Evolutionary conservation across 2,113 vertebrate species (phyloP).

Genomic region (Melanerpes formicivorus): DNA sequence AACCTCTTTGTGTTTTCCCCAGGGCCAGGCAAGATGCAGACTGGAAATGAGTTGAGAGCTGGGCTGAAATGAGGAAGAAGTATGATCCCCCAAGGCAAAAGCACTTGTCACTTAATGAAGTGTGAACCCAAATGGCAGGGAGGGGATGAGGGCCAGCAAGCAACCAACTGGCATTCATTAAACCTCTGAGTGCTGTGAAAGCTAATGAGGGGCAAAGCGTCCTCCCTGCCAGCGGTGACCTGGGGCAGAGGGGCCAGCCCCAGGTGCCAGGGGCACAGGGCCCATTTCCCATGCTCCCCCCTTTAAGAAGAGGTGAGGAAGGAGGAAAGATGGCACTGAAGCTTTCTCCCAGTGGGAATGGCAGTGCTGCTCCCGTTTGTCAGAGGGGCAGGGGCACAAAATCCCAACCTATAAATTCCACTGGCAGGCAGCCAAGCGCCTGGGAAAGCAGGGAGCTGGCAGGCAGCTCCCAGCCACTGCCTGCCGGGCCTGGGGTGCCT

Average conservation of each 20-base stretch:
- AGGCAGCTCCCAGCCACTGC: background rate
- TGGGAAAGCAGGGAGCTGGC: background rate
- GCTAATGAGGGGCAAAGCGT: background rate
- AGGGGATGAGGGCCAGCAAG: background rate
- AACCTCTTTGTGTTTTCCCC: background rate
- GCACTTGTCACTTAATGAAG: conserved; percentile 33
- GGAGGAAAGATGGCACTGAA: background rate
- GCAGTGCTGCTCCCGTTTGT: background rate
- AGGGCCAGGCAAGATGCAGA: background rate
- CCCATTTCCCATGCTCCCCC: background rate
- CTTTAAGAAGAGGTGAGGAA: background rate
- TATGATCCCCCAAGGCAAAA: background rate
- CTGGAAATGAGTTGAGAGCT: background rate
- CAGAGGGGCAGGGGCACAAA: background rate
- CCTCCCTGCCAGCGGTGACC: background rate
- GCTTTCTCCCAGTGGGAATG: background rate
- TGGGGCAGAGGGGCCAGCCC: background rate
- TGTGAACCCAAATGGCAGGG: conserved; percentile 11
- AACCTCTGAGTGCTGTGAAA: background rate
- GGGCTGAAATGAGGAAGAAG: conserved; percentile 17
- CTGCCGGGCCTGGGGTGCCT: background rate
- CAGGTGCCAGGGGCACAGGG: background rate
- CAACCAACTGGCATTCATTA: background rate
- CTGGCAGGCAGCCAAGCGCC: rapidly evolving
- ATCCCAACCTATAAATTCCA: background rate